Percentiles rank a stretch among this genome's conserved stretches.
phyloP scores from a whole-genome alignment of 2,888 invertebrate genomes.

The Drosophila acutilabella region DNA sequence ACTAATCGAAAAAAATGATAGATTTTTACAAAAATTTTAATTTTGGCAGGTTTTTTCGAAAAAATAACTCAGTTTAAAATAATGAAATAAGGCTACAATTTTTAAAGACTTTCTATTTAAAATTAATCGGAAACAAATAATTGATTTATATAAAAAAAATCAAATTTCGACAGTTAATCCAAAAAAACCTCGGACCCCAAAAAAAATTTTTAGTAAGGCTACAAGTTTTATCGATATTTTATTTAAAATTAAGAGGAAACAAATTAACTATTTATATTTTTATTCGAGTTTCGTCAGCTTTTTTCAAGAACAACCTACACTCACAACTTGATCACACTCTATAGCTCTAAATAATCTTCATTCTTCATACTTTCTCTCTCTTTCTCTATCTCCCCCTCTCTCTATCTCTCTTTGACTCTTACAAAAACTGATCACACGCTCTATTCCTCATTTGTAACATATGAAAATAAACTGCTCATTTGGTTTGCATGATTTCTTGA shows the following conservation, averaged over 20 bases:
- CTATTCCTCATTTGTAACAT: constrained; percentile 35
- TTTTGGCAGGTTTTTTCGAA: no score
- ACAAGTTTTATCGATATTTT: no score
- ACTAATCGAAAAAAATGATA: no score
- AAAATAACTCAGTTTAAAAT: no score
- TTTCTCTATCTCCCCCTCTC: constrained; percentile 12
- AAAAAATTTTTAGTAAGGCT: no score
- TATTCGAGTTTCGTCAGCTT: no score
- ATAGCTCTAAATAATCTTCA: constrained; percentile 10
- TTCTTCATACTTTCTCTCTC: constrained; percentile 9
- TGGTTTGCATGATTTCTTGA: constrained; percentile 39
- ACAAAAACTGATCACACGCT: constrained; percentile 15
- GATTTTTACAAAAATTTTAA: no score
- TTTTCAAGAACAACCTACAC: not conserved
- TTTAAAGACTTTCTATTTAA: not conserved
- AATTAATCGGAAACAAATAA: not conserved
- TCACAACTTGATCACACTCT: constrained; percentile 8
- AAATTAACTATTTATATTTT: no score
- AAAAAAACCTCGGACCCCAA: no score
- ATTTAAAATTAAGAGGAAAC: no score
- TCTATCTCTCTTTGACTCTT: constrained; percentile 2
- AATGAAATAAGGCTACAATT: not conserved
- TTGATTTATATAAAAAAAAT: no score
- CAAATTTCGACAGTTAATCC: no score
- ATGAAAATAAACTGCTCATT: constrained; percentile 13